Evolutionary conservation across 92 coral and sea anemone genomes (phyloP).

Genomic region (Porites divaricata): DNA sequence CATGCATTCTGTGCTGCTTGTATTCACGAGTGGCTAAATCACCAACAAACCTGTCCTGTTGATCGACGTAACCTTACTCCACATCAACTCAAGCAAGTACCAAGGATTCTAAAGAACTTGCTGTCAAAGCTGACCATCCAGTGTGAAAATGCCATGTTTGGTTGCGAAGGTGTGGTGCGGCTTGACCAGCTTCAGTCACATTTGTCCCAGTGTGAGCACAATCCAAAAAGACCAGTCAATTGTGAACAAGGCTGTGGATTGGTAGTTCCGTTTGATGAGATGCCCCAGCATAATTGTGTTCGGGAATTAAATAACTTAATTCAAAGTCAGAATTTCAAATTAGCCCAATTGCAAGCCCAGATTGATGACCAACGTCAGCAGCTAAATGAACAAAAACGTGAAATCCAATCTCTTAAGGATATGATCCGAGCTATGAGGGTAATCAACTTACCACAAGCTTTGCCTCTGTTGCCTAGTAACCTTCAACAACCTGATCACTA

Average conservation of each 20-base stretch:
- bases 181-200: conserved; percentile 82
- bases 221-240: conserved; percentile 87
- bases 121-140: conserved; percentile 80
- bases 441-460: conserved; percentile 74
- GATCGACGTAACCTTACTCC: conserved; percentile 84
- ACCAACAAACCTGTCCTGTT: conserved; percentile 86
- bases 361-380: conserved; percentile 91
- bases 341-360: conserved; percentile 89
- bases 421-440: conserved; percentile 89
- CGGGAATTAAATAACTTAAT: conserved; percentile 80
- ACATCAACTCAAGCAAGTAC: conserved; percentile 85
- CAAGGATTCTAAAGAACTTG: conserved; percentile 87
- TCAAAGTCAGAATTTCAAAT: conserved; percentile 84
- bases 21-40: conserved; percentile 92
- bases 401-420: conserved; percentile 86
- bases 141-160: conserved; percentile 88
- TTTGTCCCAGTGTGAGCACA: conserved; percentile 87
- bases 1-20: conserved; percentile 97
- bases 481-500: conserved; percentile 48
- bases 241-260: conserved; percentile 93
- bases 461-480: conserved; percentile 68
- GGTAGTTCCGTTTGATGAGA: conserved; percentile 91
- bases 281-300: conserved; percentile 88
- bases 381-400: conserved; percentile 87
- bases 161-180: conserved; percentile 82